phyloP scores from a whole-genome alignment of 2,888 invertebrate genomes.

The Gymnocheta viridis region DNA sequence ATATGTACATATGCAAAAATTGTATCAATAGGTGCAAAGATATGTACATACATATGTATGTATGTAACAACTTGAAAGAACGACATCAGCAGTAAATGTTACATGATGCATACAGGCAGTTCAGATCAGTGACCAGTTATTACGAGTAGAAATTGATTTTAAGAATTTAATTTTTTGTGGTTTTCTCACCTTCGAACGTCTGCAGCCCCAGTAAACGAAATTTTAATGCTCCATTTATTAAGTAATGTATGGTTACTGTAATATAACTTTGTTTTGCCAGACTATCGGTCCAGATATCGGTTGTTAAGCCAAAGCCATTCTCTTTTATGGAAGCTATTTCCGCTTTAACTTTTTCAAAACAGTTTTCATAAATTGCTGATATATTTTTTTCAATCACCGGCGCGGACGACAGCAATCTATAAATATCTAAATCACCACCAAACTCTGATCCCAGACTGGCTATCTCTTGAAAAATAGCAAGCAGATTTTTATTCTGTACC shows the following conservation, averaged over 20 bases:
- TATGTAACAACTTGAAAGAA: no score
- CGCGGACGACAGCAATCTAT: background rate
- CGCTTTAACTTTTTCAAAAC: background rate
- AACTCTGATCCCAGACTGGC: background rate
- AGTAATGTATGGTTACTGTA: background rate
- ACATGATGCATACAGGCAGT: no score
- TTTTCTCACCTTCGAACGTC: background rate
- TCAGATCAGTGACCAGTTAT: no score
- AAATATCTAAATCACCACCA: background rate
- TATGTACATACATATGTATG: background rate
- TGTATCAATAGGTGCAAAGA: no score
- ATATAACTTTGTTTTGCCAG: background rate
- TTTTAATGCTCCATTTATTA: background rate
- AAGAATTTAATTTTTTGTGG: background rate
- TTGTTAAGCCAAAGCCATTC: conserved; percentile 1
- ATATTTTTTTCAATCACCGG: background rate
- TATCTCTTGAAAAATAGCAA: background rate
- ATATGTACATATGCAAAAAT: no score
- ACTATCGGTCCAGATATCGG: background rate
- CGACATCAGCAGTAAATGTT: no score
- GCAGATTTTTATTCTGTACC: background rate
- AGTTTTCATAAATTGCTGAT: background rate
- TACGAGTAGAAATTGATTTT: background rate
- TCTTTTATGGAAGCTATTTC: conserved; percentile 16
- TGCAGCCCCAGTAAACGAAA: background rate